Percentiles rank a stretch among this genome's conserved stretches.
phyloP scores from a whole-genome alignment of 2,888 invertebrate species.

The Polymixis flavicincta region DNA sequence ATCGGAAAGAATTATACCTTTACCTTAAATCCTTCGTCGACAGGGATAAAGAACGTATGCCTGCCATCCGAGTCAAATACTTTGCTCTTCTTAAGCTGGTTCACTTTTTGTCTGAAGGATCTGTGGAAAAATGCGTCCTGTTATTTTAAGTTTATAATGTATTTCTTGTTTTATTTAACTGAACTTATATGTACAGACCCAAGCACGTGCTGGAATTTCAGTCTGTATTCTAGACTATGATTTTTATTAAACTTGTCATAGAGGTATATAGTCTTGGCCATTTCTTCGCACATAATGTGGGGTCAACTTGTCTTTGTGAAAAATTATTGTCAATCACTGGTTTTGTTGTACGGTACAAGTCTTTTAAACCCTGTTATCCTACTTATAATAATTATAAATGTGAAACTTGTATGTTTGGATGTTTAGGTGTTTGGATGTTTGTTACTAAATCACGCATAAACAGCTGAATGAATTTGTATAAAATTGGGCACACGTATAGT shows the following conservation, averaged over 20 bases:
- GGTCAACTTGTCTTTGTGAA: background rate
- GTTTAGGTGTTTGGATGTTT: too few relatives aligned
- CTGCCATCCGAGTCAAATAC: slow-evolving; percentile 94
- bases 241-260: too few relatives aligned
- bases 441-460: too few relatives aligned
- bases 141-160: slow-evolving; percentile 20
- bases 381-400: too few relatives aligned
- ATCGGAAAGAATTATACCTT: slow-evolving; percentile 90
- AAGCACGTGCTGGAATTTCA: background rate
- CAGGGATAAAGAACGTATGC: slow-evolving; percentile 97
- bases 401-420: too few relatives aligned
- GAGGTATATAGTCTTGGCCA: background rate
- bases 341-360: background rate
- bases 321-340: background rate
- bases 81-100: slow-evolving; percentile 93
- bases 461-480: too few relatives aligned
- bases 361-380: background rate
- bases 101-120: slow-evolving; percentile 94
- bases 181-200: too few relatives aligned
- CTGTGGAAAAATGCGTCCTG: slow-evolving; percentile 84
- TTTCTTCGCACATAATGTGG: too few relatives aligned
- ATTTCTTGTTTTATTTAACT: background rate
- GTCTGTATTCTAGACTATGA: background rate
- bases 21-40: slow-evolving; percentile 97
- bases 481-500: too few relatives aligned